Evolutionary conservation across 2,113 vertebrate species (phyloP).

Genomic region (Cephalopholis sonnerati): DNA sequence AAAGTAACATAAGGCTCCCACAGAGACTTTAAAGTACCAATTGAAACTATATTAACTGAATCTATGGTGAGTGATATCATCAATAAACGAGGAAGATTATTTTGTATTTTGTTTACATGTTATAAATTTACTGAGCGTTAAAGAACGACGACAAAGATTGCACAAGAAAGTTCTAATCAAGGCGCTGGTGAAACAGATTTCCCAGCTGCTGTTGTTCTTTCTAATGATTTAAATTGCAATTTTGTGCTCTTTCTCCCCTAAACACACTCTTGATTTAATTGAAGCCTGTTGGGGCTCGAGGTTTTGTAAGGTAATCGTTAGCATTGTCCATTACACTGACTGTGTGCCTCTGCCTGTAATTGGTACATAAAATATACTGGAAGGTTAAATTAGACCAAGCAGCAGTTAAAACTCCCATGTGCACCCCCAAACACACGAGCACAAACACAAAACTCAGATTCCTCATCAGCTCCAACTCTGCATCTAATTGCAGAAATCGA

Average conservation of each 20-base stretch:
- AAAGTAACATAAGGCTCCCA: neutral
- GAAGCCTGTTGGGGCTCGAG: slow-evolving; percentile 3
- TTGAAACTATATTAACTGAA: too few species aligned
- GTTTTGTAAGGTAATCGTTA: slow-evolving; percentile 47
- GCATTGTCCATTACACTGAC: slow-evolving; percentile 34
- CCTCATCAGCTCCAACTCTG: neutral
- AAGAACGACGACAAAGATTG: neutral
- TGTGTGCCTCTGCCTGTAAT: slow-evolving; percentile 46
- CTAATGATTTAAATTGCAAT: slow-evolving; percentile 42
- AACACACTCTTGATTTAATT: slow-evolving; percentile 54
- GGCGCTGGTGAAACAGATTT: neutral
- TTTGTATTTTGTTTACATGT: neutral
- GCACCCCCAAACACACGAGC: slow-evolving; percentile 46
- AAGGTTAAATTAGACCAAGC: slow-evolving; percentile 35
- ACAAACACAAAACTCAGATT: neutral
- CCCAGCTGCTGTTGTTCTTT: slow-evolving; percentile 26
- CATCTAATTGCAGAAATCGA: slow-evolving; percentile 1
- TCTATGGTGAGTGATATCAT: too few species aligned
- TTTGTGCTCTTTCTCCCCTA: slow-evolving; percentile 17
- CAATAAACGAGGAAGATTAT: too few species aligned
- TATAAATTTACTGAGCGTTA: neutral
- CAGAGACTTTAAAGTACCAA: too few species aligned
- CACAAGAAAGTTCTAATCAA: neutral
- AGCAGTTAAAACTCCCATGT: slow-evolving; percentile 13
- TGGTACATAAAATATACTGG: slow-evolving; percentile 48